A percentile compares a stretch with the other conserved stretches of the same genome.
These are phyloP conservation scores for Digitonthophagus gazella DNA, from an alignment of 2,888 invertebrate genomes.

Conservation along the genomic window DNA sequence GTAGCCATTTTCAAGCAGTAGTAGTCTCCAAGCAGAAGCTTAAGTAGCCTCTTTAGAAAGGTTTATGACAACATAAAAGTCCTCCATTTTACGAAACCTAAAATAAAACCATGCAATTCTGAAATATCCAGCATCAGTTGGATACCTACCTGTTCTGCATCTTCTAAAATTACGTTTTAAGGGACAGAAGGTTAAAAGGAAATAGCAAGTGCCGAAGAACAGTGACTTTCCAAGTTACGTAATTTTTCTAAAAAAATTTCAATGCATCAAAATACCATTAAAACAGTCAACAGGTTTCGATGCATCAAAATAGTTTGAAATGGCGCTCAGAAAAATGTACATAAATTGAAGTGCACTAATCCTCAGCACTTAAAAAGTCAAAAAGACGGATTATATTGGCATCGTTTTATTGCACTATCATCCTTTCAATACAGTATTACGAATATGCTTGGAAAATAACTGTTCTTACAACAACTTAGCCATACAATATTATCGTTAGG, in stretches of 20 bases:
- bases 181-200: constrained; percentile 6
- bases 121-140: not conserved
- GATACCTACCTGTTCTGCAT: constrained; percentile 3
- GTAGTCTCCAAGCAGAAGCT: no score
- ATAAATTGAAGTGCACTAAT: constrained; percentile 53
- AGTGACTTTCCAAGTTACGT: constrained; percentile 69
- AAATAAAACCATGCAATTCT: no score
- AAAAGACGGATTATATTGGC: constrained; percentile 38
- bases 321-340: constrained; percentile 48
- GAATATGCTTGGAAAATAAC: constrained; percentile 53
- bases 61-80: no score
- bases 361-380: constrained; percentile 51
- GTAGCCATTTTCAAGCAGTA: no score
- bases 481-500: constrained; percentile 22
- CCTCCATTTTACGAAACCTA: no score
- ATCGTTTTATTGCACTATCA: constrained; percentile 51
- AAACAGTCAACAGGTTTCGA: constrained; percentile 35
- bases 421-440: constrained; percentile 41
- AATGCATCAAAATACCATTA: constrained; percentile 42
- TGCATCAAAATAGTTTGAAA: constrained; percentile 43
- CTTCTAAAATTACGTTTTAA: not conserved
- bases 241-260: constrained; percentile 48
- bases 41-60: no score
- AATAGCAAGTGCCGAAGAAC: constrained; percentile 71
- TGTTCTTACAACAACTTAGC: constrained; percentile 48